phyloP scores from a whole-genome alignment of 2,888 invertebrate genomes.

The Apamea anceps region DNA sequence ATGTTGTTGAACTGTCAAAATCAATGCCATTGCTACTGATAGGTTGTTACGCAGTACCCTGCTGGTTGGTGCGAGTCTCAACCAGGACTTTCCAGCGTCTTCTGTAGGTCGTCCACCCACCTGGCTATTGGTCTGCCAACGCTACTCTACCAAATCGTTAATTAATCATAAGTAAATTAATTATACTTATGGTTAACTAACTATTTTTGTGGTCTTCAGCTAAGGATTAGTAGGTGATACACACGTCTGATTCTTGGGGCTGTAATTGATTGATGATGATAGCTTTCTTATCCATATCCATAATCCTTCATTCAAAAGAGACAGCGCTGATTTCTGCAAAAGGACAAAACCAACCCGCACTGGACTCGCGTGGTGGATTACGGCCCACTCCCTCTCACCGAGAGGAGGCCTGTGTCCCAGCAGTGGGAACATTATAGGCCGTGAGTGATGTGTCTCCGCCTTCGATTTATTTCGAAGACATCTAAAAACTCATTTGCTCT shows the following conservation, averaged over 20 bases:
- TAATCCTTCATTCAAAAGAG: background rate
- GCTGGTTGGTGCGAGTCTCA: no score
- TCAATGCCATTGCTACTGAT: no score
- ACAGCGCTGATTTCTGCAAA: background rate
- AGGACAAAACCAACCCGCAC: background rate
- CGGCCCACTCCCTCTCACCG: no score
- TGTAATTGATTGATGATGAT: background rate
- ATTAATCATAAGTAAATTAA: background rate
- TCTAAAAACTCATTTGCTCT: background rate
- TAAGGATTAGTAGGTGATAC: background rate
- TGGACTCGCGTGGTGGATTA: no score
- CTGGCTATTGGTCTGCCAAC: no score
- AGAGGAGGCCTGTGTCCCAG: no score
- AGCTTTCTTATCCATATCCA: background rate
- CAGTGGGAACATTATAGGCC: no score
- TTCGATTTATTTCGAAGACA: conserved; percentile 4
- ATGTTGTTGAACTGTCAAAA: no score
- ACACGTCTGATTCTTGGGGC: background rate
- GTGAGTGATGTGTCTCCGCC: background rate
- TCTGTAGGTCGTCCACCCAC: no score
- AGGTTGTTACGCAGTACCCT: no score
- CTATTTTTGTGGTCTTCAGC: background rate
- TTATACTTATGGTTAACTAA: background rate
- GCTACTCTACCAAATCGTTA: no score
- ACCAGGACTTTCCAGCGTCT: no score